Percentiles rank a stretch among this genome's conserved stretches.
Evolutionary conservation across 2,888 invertebrate species (phyloP).

Genomic region (Lasioglossum calceatum): DNA sequence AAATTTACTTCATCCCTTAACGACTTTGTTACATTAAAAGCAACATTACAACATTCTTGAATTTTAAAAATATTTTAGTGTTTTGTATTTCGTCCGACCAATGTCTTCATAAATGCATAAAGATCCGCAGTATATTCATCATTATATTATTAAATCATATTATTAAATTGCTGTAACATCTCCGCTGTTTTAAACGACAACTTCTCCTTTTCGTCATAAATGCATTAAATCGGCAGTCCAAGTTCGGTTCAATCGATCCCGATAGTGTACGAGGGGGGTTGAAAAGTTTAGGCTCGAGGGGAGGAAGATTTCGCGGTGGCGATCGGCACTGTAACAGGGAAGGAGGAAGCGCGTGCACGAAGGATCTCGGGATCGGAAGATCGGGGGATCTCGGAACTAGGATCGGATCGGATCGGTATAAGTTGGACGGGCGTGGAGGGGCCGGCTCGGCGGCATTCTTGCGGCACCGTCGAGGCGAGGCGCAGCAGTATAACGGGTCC

Average conservation of each 20-base stretch:
- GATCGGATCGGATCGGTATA: constrained; percentile 62
- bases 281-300: not conserved
- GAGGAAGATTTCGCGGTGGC: not conserved
- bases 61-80: too few relatives aligned
- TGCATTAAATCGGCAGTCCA: too few relatives aligned
- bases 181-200: too few relatives aligned
- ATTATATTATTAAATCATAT: too few relatives aligned
- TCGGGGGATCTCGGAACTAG: constrained; percentile 43
- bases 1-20: too few relatives aligned
- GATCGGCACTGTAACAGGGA: constrained; percentile 33
- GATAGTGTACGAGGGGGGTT: not conserved
- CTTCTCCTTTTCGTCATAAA: too few relatives aligned
- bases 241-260: not conserved
- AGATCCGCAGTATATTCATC: too few relatives aligned
- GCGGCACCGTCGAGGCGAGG: constrained; percentile 60
- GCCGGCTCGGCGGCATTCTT: constrained; percentile 76
- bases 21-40: too few relatives aligned
- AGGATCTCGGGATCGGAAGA: constrained; percentile 39
- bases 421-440: constrained; percentile 41
- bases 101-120: too few relatives aligned
- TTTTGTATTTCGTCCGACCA: too few relatives aligned
- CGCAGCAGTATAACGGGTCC: constrained; percentile 77
- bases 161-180: too few relatives aligned
- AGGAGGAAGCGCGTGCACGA: constrained; percentile 55
- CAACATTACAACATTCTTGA: too few relatives aligned